Percentiles rank a stretch among this genome's conserved stretches.
Evolutionary conservation across 1,140 invertebrate genomes (phyloP).

Genomic region (Episyrphus balteatus): DNA sequence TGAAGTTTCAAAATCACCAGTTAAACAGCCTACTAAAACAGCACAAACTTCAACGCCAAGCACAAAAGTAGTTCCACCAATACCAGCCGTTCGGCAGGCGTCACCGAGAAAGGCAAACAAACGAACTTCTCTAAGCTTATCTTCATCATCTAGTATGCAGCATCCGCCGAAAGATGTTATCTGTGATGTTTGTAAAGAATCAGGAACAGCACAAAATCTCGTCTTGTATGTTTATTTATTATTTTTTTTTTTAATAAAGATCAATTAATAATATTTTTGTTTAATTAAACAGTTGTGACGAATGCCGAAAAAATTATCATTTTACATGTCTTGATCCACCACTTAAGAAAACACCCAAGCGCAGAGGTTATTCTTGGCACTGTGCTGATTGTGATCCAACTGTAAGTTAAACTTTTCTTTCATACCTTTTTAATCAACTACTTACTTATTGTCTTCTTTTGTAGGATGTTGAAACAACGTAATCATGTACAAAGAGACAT

Average conservation of each 20-base stretch:
- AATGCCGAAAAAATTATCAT: slow-evolving; percentile 82
- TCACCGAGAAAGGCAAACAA: background rate
- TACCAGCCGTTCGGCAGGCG: background rate
- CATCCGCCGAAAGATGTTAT: background rate
- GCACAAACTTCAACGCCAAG: background rate
- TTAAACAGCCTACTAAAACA: background rate
- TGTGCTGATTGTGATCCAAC: slow-evolving; percentile 91
- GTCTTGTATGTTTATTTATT: slow-evolving; percentile 42
- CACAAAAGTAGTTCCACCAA: background rate
- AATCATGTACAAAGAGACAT: too few species aligned
- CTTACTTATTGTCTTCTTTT: too few species aligned
- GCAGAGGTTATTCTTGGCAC: slow-evolving; percentile 88
- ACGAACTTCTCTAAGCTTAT: background rate
- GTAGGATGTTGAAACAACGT: too few species aligned
- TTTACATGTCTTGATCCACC: slow-evolving; percentile 87
- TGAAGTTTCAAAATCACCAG: background rate
- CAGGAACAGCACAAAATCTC: slow-evolving; percentile 45
- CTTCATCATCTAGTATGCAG: background rate
- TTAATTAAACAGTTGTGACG: slow-evolving; percentile 78
- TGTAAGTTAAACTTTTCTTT: slow-evolving; percentile 41
- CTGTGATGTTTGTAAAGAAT: slow-evolving; percentile 44
- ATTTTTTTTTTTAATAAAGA: background rate
- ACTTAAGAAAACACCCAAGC: slow-evolving; percentile 85
- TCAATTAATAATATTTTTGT: too few species aligned
- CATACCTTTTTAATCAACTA: background rate